Percentiles rank a stretch among this genome's conserved stretches.
These are phyloP conservation scores for Rhinolophus sinicus DNA, from an alignment of 2,113 vertebrate genomes.

Conservation along the genomic window DNA sequence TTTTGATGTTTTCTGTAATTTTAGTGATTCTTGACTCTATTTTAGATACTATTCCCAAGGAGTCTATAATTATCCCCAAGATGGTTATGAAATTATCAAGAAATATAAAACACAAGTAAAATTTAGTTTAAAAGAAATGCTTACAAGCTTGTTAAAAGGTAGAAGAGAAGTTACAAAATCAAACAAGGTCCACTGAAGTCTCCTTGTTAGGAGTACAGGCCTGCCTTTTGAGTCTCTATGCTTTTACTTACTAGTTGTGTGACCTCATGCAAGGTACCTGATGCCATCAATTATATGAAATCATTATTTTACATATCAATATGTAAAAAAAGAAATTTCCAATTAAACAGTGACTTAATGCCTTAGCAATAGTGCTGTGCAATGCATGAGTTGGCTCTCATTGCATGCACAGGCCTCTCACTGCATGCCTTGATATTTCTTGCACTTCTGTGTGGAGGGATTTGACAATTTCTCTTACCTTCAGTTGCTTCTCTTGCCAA, in stretches of 20 bases:
- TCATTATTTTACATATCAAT: not conserved
- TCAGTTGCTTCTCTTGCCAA: not conserved
- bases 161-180: conserved; percentile 23
- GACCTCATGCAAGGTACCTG: not conserved
- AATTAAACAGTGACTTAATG: not conserved
- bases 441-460: not conserved
- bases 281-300: not conserved
- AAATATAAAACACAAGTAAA: not conserved
- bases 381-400: not conserved
- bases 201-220: conserved; percentile 4
- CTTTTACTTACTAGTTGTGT: conserved; percentile 4
- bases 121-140: conserved; percentile 47
- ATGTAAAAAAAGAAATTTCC: not conserved
- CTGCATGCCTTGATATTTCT: not conserved
- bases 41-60: conserved; percentile 13
- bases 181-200: not conserved
- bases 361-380: not conserved
- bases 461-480: not conserved
- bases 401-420: not conserved
- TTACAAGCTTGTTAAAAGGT: not conserved
- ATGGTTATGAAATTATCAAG: conserved; percentile 14
- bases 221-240: not conserved
- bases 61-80: not conserved
- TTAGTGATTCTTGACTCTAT: not conserved
- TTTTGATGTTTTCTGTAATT: conserved; percentile 38